Evolutionary conservation across 2,888 invertebrate genomes (phyloP).

Genomic region (Smittia aterrima): DNA sequence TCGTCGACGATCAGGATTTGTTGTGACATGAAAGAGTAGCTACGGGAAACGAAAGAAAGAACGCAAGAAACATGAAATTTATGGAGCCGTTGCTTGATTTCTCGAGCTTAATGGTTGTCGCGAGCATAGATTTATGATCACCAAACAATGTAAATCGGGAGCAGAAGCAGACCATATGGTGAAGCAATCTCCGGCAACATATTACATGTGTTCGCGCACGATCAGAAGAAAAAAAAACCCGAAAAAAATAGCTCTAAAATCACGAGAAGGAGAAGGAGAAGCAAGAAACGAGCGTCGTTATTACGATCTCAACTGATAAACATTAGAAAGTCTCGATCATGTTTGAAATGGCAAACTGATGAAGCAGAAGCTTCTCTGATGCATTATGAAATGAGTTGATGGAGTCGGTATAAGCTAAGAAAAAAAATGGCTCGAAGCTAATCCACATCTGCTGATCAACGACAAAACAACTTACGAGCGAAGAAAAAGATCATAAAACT

Average conservation of each 20-base stretch:
- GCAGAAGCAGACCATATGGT: conserved; percentile 27
- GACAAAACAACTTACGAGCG: conserved; percentile 1
- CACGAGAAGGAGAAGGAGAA: neutral
- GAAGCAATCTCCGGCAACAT: neutral
- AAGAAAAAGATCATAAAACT: conserved; percentile 13
- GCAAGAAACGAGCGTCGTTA: neutral
- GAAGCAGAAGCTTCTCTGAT: too few relatives aligned
- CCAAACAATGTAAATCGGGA: conserved; percentile 36
- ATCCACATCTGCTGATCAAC: conserved; percentile 29
- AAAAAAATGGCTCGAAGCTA: neutral
- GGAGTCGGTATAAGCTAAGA: too few relatives aligned
- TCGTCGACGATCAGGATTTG: neutral
- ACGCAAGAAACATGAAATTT: conserved; percentile 7
- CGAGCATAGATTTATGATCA: conserved; percentile 37
- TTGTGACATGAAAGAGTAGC: neutral
- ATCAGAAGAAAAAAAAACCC: conserved; percentile 14
- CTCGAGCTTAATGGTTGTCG: neutral
- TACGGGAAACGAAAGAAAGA: neutral
- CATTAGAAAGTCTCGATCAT: conserved; percentile 33
- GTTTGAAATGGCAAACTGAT: conserved; percentile 34
- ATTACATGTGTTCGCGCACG: conserved; percentile 19
- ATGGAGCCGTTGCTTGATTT: conserved; percentile 3
- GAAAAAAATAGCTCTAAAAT: neutral
- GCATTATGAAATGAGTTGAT: too few relatives aligned
- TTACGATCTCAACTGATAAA: conserved; percentile 38